These are phyloP conservation scores for Sebastes melanostomus DNA, from an alignment of 2,797 vertebrate genomes.

Conservation along the genomic window DNA sequence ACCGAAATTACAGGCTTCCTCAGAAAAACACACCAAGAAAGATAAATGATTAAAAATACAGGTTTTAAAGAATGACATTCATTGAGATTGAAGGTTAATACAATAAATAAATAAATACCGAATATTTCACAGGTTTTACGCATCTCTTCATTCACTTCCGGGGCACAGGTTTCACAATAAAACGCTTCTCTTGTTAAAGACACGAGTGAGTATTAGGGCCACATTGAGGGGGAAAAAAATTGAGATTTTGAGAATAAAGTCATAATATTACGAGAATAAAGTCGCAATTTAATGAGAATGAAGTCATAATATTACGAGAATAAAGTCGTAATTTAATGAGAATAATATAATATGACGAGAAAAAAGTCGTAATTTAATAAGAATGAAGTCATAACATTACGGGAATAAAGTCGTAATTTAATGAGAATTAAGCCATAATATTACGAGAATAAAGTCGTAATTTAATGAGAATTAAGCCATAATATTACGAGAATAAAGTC, in stretches of 20 bases:
- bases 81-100: not conserved
- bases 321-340: too few relatives aligned
- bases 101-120: not conserved
- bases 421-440: too few relatives aligned
- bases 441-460: accelerated
- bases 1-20: not conserved
- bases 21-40: not conserved
- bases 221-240: too few relatives aligned
- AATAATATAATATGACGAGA: too few relatives aligned
- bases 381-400: too few relatives aligned
- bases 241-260: too few relatives aligned
- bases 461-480: too few relatives aligned
- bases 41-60: not conserved
- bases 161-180: not conserved
- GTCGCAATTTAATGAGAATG: too few relatives aligned
- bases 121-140: not conserved
- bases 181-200: not conserved
- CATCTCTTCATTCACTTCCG: not conserved
- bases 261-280: too few relatives aligned
- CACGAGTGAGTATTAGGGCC: too few relatives aligned
- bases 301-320: too few relatives aligned
- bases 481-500: accelerated
- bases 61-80: not conserved
- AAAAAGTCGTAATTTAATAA: too few relatives aligned
- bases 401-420: accelerated